phyloP scores from a whole-genome alignment of 2,113 vertebrate species.

The Chaetops frenatus region DNA sequence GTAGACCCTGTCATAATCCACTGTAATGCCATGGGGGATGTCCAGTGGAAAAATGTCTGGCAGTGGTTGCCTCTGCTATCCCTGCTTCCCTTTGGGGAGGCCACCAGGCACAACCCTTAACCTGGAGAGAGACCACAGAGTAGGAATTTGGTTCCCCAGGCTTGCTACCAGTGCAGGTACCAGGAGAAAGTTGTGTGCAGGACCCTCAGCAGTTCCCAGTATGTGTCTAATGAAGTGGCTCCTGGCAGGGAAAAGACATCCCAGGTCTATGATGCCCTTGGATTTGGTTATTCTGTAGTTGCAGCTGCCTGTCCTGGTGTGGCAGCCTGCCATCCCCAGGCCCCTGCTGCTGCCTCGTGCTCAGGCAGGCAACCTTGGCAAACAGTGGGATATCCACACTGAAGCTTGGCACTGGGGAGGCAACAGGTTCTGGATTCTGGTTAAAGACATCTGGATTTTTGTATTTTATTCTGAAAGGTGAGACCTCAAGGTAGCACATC shows the following conservation, averaged over 20 bases:
- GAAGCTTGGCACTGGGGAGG: neutral
- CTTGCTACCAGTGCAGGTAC: fast-evolving
- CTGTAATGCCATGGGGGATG: neutral
- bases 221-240: fast-evolving
- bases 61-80: neutral
- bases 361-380: fast-evolving
- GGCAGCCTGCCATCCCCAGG: neutral
- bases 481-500: neutral
- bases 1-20: neutral
- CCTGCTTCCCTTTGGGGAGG: neutral
- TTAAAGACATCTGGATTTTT: neutral
- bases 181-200: neutral
- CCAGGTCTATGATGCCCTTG: fast-evolving
- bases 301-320: neutral
- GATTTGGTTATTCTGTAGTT: neutral
- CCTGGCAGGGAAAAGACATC: neutral
- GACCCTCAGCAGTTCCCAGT: neutral
- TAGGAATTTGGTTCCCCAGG: neutral
- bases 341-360: fast-evolving
- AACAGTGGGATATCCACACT: neutral
- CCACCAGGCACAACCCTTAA: neutral
- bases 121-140: neutral
- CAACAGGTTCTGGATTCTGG: neutral
- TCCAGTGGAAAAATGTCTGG: neutral
- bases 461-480: neutral